Evolutionary conservation across 2,113 vertebrate species (phyloP).

Genomic region (Tichodroma muraria): DNA sequence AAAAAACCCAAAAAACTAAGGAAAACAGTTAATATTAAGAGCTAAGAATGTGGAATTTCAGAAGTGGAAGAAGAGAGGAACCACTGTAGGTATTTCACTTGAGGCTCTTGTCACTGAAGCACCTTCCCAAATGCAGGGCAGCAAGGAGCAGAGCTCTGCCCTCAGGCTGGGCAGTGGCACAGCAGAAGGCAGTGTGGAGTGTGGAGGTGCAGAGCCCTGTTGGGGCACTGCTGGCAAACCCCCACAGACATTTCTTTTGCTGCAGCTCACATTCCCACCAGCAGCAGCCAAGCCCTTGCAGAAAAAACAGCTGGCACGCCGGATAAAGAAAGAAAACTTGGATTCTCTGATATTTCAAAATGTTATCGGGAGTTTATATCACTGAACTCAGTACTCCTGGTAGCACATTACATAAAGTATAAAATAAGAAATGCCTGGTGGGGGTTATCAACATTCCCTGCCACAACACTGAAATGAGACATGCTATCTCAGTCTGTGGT

Average conservation of each 20-base stretch:
- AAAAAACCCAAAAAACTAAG: not conserved
- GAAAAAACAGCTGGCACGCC: not conserved
- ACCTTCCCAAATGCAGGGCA: not conserved
- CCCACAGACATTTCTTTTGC: accelerated
- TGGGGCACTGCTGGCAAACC: not conserved
- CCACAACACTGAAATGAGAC: not conserved
- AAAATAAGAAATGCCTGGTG: not conserved
- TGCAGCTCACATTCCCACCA: not conserved
- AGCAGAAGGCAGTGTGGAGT: not conserved
- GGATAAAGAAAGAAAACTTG: not conserved
- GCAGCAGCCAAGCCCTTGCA: not conserved
- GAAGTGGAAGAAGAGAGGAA: not conserved
- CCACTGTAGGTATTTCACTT: not conserved
- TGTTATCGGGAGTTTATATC: not conserved
- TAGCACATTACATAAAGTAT: not conserved
- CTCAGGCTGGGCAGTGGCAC: accelerated
- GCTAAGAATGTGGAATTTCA: not conserved
- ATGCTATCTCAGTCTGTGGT: not conserved
- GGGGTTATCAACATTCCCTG: not conserved
- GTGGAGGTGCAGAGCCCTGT: not conserved
- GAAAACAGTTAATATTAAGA: not conserved
- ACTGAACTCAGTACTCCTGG: not conserved
- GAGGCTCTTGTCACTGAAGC: not conserved
- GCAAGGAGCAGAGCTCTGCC: not conserved
- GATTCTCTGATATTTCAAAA: not conserved